These are phyloP conservation scores for Patella pellucida DNA, from an alignment of 2,888 invertebrate species.

Conservation along the genomic window DNA sequence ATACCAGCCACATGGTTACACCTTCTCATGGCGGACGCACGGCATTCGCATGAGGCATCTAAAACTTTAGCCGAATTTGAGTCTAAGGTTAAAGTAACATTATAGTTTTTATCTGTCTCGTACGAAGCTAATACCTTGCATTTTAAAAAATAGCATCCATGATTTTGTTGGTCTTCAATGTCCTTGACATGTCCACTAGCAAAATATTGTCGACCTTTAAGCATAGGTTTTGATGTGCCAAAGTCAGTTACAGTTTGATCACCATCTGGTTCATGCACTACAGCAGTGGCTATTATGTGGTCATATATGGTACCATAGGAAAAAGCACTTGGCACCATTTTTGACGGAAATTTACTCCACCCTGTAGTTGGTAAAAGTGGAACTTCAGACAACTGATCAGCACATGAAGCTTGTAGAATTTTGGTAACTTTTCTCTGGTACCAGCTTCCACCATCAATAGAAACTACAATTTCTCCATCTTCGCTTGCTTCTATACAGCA, in stretches of 20 bases:
- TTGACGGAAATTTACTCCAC: conserved; percentile 24
- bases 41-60: too few relatives aligned
- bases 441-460: conserved; percentile 27
- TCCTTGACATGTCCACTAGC: conserved; percentile 23
- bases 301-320: conserved; percentile 24
- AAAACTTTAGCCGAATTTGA: too few relatives aligned
- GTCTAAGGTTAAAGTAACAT: too few relatives aligned
- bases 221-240: conserved; percentile 21
- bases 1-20: too few relatives aligned
- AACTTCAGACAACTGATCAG: neutral
- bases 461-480: conserved; percentile 14
- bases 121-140: neutral
- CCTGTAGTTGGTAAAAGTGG: conserved; percentile 21
- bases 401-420: neutral
- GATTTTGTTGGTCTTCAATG: conserved; percentile 17
- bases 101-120: too few relatives aligned
- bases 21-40: too few relatives aligned
- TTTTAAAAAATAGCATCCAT: conserved; percentile 23
- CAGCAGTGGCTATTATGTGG: conserved; percentile 19
- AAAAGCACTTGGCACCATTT: conserved; percentile 17
- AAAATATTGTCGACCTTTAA: conserved; percentile 25
- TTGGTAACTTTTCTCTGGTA: conserved; percentile 14
- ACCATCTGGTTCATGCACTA: neutral
- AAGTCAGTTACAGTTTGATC: neutral
- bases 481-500: conserved; percentile 5